These are phyloP conservation scores for Stigmatopora argus DNA, from an alignment of 2,113 vertebrate genomes.

Conservation along the genomic window DNA sequence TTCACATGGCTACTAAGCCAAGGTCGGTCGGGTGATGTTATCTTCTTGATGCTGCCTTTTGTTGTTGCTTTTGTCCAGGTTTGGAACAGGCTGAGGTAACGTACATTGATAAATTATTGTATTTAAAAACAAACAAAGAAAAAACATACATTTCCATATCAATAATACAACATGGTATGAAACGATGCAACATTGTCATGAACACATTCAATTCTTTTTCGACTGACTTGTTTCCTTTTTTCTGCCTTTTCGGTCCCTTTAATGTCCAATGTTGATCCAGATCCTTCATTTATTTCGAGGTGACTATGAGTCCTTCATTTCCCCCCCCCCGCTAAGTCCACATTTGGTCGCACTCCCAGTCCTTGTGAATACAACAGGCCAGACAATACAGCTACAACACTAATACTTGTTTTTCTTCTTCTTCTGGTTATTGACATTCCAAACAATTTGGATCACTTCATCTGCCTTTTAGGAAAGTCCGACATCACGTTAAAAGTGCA, in stretches of 20 bases:
- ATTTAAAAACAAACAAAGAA: slow-evolving; percentile 36
- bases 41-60: slow-evolving; percentile 38
- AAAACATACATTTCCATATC: slow-evolving; percentile 43
- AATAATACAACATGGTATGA: slow-evolving; percentile 67
- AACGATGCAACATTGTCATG: slow-evolving; percentile 54
- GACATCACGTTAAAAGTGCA: slow-evolving; percentile 65
- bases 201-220: slow-evolving; percentile 28
- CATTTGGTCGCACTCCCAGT: slow-evolving; percentile 19
- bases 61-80: slow-evolving; percentile 37
- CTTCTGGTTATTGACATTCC: slow-evolving; percentile 33
- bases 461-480: slow-evolving; percentile 49
- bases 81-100: slow-evolving; percentile 63
- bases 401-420: slow-evolving; percentile 10
- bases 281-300: slow-evolving; percentile 20
- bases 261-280: slow-evolving; percentile 7
- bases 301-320: slow-evolving; percentile 25
- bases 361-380: slow-evolving; percentile 31
- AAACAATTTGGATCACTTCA: slow-evolving; percentile 25
- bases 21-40: background rate
- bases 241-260: background rate
- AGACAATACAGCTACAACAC: slow-evolving; percentile 35
- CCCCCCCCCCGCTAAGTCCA: slow-evolving; percentile 5
- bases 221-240: slow-evolving; percentile 3
- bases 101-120: slow-evolving; percentile 65
- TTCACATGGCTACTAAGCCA: slow-evolving; percentile 1